Evolutionary conservation across 2,888 invertebrate genomes (phyloP), one percentile per base, ranked within the genome.

Genomic region (Microchrysa polita): DNA sequence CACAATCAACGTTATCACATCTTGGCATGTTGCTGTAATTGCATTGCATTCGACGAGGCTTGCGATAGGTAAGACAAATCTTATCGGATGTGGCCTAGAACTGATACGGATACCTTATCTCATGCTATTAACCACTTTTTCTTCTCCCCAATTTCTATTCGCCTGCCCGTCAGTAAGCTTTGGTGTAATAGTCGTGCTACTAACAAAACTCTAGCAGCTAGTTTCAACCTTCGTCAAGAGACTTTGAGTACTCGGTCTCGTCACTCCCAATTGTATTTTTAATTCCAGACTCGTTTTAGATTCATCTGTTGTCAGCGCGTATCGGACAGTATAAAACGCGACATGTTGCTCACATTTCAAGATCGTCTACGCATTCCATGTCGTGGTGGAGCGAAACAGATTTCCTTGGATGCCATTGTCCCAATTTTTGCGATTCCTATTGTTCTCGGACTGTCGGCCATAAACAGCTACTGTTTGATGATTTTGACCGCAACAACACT

Each of bases 361-460:
- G 89, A 89, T 77, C 84, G 89, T 73, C 77, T 89, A 76, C 83
- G 89, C 67, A 82, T 89, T 76, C 89, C 89, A 60, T 89, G 89
- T 89, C 82, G 84, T 65, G 88, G 88, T 20, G 89, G 89, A 20
- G 89, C 89, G 34, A 87, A 86, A 77, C 86, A 86, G 77, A 81
- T 73, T 20, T 85, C 87, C 0, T 80, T 86, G 16, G 88, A 88
- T 78, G 83, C 86, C 0, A 73, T 87, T 20, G 77, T 87, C 2
- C 88, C 89, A 0, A 80, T 88, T 0, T 73, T 88, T 18, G 80
- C 87, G 20, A 80, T 88, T 74, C 87, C 88, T 0, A 59, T 83
- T 2, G 82, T 87, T 77, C 81, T 88, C 67, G 81, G 86, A 5
- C 72, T 88, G 67, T 86, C 88, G 0, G 83, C 88, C 1, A 79